A percentile compares a stretch with the other conserved stretches of the same genome.
These are phyloP conservation scores for Calliopsis andreniformis DNA, from an alignment of 1,140 invertebrate genomes.

Conservation along the genomic window DNA sequence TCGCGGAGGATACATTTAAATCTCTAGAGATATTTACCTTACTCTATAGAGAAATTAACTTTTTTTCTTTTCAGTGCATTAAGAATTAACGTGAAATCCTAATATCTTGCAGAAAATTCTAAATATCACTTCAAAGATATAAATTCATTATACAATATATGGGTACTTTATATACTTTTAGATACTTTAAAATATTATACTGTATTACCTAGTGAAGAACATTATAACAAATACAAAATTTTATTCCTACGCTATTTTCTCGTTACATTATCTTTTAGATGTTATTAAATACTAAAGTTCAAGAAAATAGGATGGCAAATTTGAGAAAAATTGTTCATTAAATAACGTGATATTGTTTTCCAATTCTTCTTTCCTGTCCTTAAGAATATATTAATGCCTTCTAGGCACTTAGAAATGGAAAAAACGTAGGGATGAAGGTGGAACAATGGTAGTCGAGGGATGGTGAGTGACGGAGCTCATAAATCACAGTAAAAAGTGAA, in stretches of 20 bases:
- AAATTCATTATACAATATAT: not conserved
- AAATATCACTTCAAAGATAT: not conserved
- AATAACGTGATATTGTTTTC: slow-evolving; percentile 19
- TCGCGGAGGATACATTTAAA: slow-evolving; percentile 35
- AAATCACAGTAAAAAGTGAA: slow-evolving; percentile 56
- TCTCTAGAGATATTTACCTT: slow-evolving; percentile 36
- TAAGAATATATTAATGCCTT: slow-evolving; percentile 20
- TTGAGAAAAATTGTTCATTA: too few species aligned
- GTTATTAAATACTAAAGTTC: too few species aligned
- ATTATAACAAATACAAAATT: too few species aligned
- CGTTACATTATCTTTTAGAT: too few species aligned
- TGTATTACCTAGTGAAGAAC: too few species aligned
- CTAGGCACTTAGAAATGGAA: slow-evolving; percentile 22
- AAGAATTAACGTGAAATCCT: not conserved
- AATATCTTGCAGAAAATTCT: not conserved
- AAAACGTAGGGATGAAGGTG: not conserved
- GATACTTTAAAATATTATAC: too few species aligned
- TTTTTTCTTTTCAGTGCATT: not conserved
- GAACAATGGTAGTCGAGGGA: slow-evolving; percentile 43
- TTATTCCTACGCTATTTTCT: too few species aligned
- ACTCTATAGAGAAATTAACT: slow-evolving; percentile 5
- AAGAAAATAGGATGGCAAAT: too few species aligned
- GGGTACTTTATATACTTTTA: too few species aligned
- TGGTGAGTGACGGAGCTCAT: slow-evolving; percentile 38
- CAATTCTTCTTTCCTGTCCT: not conserved